Evolutionary conservation across 2,113 vertebrate genomes (phyloP), one percentile per base, ranked within the genome.

Genomic region (Todiramphus chloris): DNA sequence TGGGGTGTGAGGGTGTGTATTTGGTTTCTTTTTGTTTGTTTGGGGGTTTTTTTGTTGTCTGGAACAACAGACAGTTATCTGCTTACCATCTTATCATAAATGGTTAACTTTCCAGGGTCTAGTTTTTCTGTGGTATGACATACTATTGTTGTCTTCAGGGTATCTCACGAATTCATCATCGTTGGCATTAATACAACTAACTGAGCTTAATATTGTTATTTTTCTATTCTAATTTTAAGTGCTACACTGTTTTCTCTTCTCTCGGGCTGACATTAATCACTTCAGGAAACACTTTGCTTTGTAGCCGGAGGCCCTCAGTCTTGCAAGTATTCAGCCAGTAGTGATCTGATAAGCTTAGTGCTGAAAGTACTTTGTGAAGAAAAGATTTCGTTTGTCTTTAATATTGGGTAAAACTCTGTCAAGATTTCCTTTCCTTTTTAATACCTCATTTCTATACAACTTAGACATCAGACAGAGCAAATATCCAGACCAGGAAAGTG

Each of bases 321-420:
- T 96, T 93, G 77, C 43, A 94, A 95, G 72, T n/a, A 23, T 86
- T 96, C 89, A 90, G 74, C 43, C 78, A 82, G 72, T 59, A 88
- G 68, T 75, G 91, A 96, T 96, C 94, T 94, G 94, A 97, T 93
- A 97, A 96, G 60, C 48, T 89, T 55, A 76, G 60, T 39, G 77
- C 72, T 73, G 83, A 87, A 96, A 94, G 88, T 94, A 77, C 69
- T 88, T 94, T 46, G 50, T 72, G 58, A 82, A 83, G 70, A 90
- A 90, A 68, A 67, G 53, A 77, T 95, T 97, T 96, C 44, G 92
- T 96, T 95, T 94, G 86, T 75, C 88, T 97, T 91, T 55, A 93
- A 68, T 76, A 94, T 67, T 56, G 19, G 46, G 41, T 84, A 97
- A 89, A 43, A 67, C 95, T 83, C 56, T 89, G 64, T 83, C 83